phyloP scores from a whole-genome alignment of 1,140 invertebrate species.

The Drosophila novamexicana region DNA sequence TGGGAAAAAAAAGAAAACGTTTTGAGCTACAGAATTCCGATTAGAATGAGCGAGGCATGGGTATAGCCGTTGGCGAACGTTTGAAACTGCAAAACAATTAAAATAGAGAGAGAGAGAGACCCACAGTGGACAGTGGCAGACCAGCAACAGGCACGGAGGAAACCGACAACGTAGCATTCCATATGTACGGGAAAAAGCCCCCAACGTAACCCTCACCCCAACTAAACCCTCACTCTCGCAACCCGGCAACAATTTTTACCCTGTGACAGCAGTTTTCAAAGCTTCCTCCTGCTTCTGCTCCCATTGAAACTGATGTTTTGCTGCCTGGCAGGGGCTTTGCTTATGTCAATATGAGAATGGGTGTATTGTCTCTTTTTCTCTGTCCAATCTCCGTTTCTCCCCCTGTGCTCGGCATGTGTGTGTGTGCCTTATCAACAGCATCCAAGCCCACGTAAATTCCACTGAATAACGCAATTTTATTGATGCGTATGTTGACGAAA shows the following conservation, averaged over 20 bases:
- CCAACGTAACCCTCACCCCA: background rate
- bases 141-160: slow-evolving; percentile 37
- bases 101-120: slow-evolving; percentile 42
- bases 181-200: slow-evolving; percentile 7
- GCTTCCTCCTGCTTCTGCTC: background rate
- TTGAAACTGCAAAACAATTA: slow-evolving; percentile 55
- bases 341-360: slow-evolving; percentile 54
- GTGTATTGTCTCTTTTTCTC: slow-evolving; percentile 7
- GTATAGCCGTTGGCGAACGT: slow-evolving; percentile 6
- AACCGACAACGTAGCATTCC: slow-evolving; percentile 16
- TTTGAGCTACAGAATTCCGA: slow-evolving; percentile 24
- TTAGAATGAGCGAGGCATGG: slow-evolving; percentile 13
- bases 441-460: slow-evolving; percentile 50
- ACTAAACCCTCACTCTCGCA: background rate
- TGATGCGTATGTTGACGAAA: slow-evolving; percentile 47
- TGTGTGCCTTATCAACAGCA: slow-evolving; percentile 47
- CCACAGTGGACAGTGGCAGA: slow-evolving; percentile 12
- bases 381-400: background rate
- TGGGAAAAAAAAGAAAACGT: slow-evolving; percentile 3
- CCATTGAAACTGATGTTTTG: slow-evolving; percentile 26
- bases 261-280: slow-evolving; percentile 40
- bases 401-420: slow-evolving; percentile 9
- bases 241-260: slow-evolving; percentile 33
- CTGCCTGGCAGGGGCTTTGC: slow-evolving; percentile 38
- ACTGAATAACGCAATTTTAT: slow-evolving; percentile 48